Evolutionary conservation across 2,113 vertebrate genomes (phyloP), one percentile per base, ranked within the genome.

Genomic region (Sardina pilchardus): DNA sequence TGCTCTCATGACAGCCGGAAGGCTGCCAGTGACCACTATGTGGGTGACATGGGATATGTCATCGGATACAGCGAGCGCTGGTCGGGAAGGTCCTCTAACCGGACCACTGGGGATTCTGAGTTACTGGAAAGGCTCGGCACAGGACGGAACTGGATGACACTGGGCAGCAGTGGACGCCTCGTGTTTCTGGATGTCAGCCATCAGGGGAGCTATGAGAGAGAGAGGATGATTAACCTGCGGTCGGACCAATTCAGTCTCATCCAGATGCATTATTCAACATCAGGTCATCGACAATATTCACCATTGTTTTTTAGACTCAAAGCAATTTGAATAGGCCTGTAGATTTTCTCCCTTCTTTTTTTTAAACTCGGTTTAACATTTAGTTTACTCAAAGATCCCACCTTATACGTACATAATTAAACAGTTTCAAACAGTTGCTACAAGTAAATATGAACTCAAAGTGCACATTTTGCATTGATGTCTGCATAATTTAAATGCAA

Each of bases 191-290:
- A 45, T 88, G 87, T 39, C 0, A 36, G 78, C 90, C 89, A 85
- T 89, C 94, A 90, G 47, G 94, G 94, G 94, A 94, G 92, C 91
- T 82, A 91, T 95, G 90, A 94, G 86, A 94, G 86, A 89, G 85
- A 89, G 67, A 87, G 89, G 85, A 93, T 94, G 91, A 95, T 94
- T 92, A 95, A 94, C 91, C 93, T 85, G 83, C 81, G 56, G 90
- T 88, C 91, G 91, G 91, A 94, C 86, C 89, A 90, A 92, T 93
- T 92, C 89, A 91, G 89, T 93, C 90, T 91, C 90, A 90, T 89
- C 56, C 87, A 85, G 83, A 94, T 95, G 30, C 93, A 94, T 94
- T 93, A 94, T 94, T 95, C 92, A 93, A 89, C 87, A 87, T 93
- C 44, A 83, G 83, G 86, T 81, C 82, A 87, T 78, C 30, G 81